Conservation (phyloP, 2,888 invertebrate species). For the Drosophila neonasuta region DNA sequence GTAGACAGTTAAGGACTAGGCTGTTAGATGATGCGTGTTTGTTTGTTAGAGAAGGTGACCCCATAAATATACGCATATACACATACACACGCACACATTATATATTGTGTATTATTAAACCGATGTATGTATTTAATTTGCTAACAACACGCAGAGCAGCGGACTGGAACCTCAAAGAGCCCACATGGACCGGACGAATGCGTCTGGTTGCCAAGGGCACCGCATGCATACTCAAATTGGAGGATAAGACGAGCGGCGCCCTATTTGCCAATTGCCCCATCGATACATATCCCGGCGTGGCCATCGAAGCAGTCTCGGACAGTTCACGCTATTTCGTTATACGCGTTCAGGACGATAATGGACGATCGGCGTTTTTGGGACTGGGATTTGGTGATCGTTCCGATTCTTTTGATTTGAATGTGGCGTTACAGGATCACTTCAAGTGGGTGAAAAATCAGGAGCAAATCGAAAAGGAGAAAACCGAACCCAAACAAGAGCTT, state of each 20-base stretch:
- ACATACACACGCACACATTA: neutral
- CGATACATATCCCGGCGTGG: slow-evolving; percentile 96
- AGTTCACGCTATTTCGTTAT: slow-evolving; percentile 99
- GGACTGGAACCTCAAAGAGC: slow-evolving; percentile 98
- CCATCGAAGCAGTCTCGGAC: slow-evolving; percentile 97
- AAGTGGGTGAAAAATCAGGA: slow-evolving; percentile 94
- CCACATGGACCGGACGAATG: slow-evolving; percentile 99
- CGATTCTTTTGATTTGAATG: slow-evolving; percentile 99
- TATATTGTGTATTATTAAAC: slow-evolving; percentile 22
- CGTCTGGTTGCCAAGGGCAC: slow-evolving; percentile 94
- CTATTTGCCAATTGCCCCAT: slow-evolving; percentile 98
- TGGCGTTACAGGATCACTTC: slow-evolving; percentile 98
- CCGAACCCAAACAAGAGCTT: slow-evolving; percentile 89
- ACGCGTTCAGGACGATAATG: slow-evolving; percentile 96
- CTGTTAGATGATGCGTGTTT: neutral
- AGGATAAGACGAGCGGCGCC: slow-evolving; percentile 96
- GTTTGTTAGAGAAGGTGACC: neutral
- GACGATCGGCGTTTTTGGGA: slow-evolving; percentile 96
- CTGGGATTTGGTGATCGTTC: slow-evolving; percentile 98
- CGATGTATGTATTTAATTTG: slow-evolving; percentile 9
- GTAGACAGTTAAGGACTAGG: neutral
- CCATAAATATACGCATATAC: neutral
- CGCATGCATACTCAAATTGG: slow-evolving; percentile 94
- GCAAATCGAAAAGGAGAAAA: slow-evolving; percentile 90
- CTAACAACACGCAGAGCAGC: slow-evolving; percentile 89